These are phyloP conservation scores for Pogona vitticeps DNA, from an alignment of 2,113 vertebrate genomes.

Conservation along the genomic window DNA sequence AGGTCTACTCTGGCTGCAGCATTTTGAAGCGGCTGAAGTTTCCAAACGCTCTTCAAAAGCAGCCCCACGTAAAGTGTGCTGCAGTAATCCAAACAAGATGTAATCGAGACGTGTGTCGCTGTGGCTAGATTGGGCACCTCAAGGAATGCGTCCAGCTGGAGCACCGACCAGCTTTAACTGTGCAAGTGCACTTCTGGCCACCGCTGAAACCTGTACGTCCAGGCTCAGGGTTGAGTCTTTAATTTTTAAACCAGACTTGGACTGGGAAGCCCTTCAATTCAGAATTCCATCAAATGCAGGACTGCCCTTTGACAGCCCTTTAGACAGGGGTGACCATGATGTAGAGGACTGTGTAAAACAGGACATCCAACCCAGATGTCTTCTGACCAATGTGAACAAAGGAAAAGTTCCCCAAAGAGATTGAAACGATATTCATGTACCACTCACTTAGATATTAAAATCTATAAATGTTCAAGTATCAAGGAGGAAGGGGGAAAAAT, in stretches of 20 bases:
- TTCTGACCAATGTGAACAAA: neutral
- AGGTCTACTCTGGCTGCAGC: too few species aligned
- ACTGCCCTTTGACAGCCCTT: neutral
- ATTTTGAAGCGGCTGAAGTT: too few species aligned
- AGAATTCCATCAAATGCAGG: neutral
- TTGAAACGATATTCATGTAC: neutral
- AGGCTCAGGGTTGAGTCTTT: too few species aligned
- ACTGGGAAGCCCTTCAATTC: neutral
- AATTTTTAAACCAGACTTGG: neutral
- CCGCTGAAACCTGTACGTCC: too few species aligned
- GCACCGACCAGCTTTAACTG: too few species aligned
- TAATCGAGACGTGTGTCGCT: too few species aligned
- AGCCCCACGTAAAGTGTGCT: too few species aligned
- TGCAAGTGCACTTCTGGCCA: too few species aligned
- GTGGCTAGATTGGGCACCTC: too few species aligned
- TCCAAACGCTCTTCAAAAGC: too few species aligned
- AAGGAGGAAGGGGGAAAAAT: conserved; percentile 6
- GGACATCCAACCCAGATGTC: neutral
- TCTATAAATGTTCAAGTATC: conserved; percentile 18
- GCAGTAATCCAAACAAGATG: too few species aligned
- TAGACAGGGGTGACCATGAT: neutral
- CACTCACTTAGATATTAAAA: neutral
- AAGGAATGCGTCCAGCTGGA: too few species aligned
- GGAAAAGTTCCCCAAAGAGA: neutral
- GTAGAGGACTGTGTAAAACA: neutral